Evolutionary conservation across 2,797 vertebrate species (phyloP).

Genomic region (Leuciscus waleckii): DNA sequence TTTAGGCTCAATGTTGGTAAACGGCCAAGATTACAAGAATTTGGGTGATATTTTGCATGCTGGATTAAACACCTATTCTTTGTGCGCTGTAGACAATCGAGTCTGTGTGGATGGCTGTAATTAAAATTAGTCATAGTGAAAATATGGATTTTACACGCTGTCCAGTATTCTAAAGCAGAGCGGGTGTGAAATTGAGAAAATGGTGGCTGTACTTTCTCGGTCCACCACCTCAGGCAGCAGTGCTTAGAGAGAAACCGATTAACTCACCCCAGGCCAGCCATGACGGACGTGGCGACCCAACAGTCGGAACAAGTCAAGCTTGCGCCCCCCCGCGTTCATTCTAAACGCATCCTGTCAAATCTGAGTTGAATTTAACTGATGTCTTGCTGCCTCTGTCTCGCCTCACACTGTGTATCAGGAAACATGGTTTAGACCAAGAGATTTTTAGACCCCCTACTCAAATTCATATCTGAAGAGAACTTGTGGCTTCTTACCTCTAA

Average conservation of each 20-base stretch:
- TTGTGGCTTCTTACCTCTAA: not conserved
- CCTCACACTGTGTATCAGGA: constrained; percentile 49
- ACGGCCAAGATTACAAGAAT: not conserved
- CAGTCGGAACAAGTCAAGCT: constrained; percentile 59
- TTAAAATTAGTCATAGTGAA: constrained; percentile 44
- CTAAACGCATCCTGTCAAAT: constrained; percentile 51
- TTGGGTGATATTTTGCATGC: constrained; percentile 11
- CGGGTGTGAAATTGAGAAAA: constrained; percentile 51
- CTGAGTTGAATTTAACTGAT: constrained; percentile 64
- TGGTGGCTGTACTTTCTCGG: constrained; percentile 22
- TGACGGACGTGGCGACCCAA: constrained; percentile 51
- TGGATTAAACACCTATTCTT: constrained; percentile 27
- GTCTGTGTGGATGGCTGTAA: not conserved
- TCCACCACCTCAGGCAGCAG: constrained; percentile 21
- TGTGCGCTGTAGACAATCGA: not conserved
- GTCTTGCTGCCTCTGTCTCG: constrained; percentile 57
- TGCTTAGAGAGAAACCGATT: constrained; percentile 54
- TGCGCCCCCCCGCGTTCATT: constrained; percentile 39
- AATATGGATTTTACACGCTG: constrained; percentile 5
- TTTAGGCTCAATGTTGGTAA: constrained; percentile 3
- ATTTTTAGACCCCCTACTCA: constrained; percentile 63
- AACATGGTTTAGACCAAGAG: constrained; percentile 47
- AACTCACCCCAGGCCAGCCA: constrained; percentile 48
- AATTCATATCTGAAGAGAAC: constrained; percentile 5
- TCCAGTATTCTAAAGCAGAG: constrained; percentile 9